These are phyloP conservation scores for Phalacrocorax carbo DNA, from an alignment of 2,113 vertebrate species.

Conservation along the genomic window DNA sequence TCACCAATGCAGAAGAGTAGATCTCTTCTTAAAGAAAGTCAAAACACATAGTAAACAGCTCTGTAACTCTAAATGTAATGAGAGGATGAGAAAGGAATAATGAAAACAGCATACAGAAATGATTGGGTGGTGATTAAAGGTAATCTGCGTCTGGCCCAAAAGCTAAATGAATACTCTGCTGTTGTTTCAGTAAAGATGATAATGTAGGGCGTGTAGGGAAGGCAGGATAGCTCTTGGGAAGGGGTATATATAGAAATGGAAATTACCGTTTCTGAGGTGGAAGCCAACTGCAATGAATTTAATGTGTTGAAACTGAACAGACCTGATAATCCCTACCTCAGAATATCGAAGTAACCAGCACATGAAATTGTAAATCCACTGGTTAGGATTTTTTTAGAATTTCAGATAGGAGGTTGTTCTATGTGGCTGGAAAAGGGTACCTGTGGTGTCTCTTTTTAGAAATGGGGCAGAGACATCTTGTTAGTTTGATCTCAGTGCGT, in stretches of 20 bases:
- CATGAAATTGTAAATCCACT: not conserved
- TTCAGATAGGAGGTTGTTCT: not conserved
- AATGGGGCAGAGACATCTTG: not conserved
- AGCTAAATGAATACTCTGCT: not conserved
- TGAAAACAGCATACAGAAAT: not conserved
- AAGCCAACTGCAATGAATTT: not conserved
- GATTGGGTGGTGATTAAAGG: not conserved
- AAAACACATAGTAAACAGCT: not conserved
- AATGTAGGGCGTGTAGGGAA: not conserved
- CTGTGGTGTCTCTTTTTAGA: not conserved
- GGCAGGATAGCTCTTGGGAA: not conserved
- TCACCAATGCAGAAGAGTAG: not conserved
- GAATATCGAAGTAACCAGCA: not conserved
- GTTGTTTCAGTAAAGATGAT: slow-evolving; percentile 4
- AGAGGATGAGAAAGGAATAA: not conserved
- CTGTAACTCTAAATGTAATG: not conserved
- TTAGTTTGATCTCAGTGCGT: not conserved
- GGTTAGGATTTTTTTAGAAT: not conserved
- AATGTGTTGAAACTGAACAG: not conserved
- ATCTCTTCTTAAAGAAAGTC: not conserved
- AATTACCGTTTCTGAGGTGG: slow-evolving; percentile 13
- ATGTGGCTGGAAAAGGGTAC: not conserved
- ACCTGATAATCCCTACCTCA: not conserved
- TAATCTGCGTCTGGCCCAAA: not conserved
- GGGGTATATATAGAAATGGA: not conserved